Percentiles rank a stretch among this genome's conserved stretches.
phyloP scores from a whole-genome alignment of 2,888 invertebrate genomes.

The Microplitis manilae region DNA sequence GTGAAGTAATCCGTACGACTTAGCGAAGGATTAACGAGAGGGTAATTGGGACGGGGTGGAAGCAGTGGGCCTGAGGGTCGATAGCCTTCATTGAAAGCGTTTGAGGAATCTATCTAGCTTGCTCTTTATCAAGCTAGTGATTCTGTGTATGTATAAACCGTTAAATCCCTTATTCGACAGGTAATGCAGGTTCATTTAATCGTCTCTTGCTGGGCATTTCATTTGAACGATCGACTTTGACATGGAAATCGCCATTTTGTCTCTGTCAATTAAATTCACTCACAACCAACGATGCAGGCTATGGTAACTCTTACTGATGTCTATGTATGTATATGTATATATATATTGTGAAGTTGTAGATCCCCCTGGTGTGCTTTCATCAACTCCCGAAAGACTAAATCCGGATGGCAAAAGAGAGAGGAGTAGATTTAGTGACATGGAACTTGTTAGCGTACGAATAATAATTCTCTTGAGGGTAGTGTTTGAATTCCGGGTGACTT shows the following conservation, averaged over 20 bases:
- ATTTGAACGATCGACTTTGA: conserved; percentile 13
- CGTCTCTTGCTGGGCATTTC: conserved; percentile 34
- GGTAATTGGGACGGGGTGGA: conserved; percentile 38
- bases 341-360: background rate
- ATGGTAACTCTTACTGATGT: background rate
- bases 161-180: conserved; percentile 27
- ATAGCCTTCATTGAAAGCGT: conserved; percentile 35
- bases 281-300: background rate
- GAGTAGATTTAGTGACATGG: conserved; percentile 12
- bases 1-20: conserved; percentile 39
- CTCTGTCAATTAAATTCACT: conserved; percentile 26
- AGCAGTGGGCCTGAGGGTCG: conserved; percentile 17
- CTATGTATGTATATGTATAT: background rate
- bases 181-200: conserved; percentile 25
- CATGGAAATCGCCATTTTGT: conserved; percentile 25
- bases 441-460: conserved; percentile 46
- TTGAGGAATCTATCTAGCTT: conserved; percentile 24
- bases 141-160: background rate
- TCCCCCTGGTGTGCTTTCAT: conserved; percentile 35
- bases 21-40: conserved; percentile 43
- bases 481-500: conserved; percentile 45
- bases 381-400: conserved; percentile 28
- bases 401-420: conserved; percentile 19
- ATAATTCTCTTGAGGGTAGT: conserved; percentile 47
- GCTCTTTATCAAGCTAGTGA: conserved; percentile 18